Conservation (phyloP, 2,113 vertebrate species). For the Pao palembangensis region DNA sequence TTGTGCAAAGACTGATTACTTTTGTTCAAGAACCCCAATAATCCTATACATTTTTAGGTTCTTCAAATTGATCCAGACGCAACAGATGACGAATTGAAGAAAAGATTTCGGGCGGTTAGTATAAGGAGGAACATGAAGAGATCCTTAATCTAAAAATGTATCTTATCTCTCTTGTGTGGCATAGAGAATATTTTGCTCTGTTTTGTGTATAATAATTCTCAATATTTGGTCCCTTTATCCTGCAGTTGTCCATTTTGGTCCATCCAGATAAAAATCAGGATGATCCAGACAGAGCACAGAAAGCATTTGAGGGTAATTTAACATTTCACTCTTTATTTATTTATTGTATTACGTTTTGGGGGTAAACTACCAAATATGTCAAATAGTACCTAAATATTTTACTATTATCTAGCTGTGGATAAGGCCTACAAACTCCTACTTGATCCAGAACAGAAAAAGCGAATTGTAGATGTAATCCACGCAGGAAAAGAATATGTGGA, state of each 20-base stretch:
- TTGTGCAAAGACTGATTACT: no score
- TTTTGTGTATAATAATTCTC: background rate
- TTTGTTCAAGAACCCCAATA: background rate
- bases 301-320: constrained; percentile 90
- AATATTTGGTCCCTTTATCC: constrained; percentile 21
- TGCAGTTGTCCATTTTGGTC: constrained; percentile 93
- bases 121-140: background rate
- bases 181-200: background rate
- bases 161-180: background rate
- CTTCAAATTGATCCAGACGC: constrained; percentile 95
- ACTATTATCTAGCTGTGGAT: constrained; percentile 83
- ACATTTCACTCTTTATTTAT: no score
- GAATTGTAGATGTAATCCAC: constrained; percentile 93
- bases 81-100: constrained; percentile 96
- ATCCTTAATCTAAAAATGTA: background rate
- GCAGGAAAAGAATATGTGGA: constrained; percentile 95
- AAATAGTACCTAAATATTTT: background rate
- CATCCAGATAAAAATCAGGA: constrained; percentile 99
- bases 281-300: constrained; percentile 90
- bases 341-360: background rate
- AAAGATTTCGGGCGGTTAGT: constrained; percentile 91
- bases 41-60: constrained; percentile 72
- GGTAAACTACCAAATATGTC: background rate
- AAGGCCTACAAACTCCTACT: constrained; percentile 95
- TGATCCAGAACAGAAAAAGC: constrained; percentile 96